phyloP scores from a whole-genome alignment of 2,888 invertebrate genomes.

The Brenthis hecate region DNA sequence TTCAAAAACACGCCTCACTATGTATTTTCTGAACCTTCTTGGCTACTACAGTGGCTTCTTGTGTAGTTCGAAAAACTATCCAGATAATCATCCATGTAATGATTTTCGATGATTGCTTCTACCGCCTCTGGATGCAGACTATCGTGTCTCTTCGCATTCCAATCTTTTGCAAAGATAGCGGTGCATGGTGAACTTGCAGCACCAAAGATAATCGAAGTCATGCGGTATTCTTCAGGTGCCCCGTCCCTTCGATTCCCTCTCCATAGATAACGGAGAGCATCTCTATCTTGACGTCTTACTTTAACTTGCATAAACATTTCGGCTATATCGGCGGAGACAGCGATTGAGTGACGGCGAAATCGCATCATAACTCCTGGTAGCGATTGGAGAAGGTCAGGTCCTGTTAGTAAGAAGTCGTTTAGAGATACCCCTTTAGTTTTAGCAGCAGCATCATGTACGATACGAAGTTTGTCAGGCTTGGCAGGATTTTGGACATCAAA shows the following conservation, averaged over 20 bases:
- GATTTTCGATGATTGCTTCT: too few species aligned
- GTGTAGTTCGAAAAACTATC: too few species aligned
- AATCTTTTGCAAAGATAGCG: too few species aligned
- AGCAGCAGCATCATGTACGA: slow-evolving; percentile 38
- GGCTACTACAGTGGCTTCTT: too few species aligned
- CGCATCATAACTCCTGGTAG: slow-evolving; percentile 40
- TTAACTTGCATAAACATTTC: slow-evolving; percentile 42
- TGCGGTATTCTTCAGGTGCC: slow-evolving; percentile 34
- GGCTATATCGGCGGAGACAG: slow-evolving; percentile 40
- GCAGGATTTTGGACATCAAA: slow-evolving; percentile 34
- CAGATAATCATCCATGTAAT: too few species aligned
- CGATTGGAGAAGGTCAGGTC: slow-evolving; percentile 40
- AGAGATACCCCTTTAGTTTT: slow-evolving; percentile 26
- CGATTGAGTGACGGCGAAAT: slow-evolving; percentile 35
- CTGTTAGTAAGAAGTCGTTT: slow-evolving; percentile 37
- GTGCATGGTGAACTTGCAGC: slow-evolving; percentile 35
- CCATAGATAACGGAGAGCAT: slow-evolving; percentile 32
- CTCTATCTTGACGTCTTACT: slow-evolving; percentile 31
- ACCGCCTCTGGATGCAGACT: too few species aligned
- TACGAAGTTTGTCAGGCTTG: slow-evolving; percentile 37
- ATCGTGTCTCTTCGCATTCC: too few species aligned
- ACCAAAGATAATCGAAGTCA: slow-evolving; percentile 39
- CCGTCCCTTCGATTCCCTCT: slow-evolving; percentile 13
- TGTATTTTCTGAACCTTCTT: too few species aligned
- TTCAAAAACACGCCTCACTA: too few species aligned